Percentiles rank a stretch among this genome's conserved stretches.
Conservation (phyloP, 2,797 vertebrate species). For the Pseudochaenichthys georgianus region DNA sequence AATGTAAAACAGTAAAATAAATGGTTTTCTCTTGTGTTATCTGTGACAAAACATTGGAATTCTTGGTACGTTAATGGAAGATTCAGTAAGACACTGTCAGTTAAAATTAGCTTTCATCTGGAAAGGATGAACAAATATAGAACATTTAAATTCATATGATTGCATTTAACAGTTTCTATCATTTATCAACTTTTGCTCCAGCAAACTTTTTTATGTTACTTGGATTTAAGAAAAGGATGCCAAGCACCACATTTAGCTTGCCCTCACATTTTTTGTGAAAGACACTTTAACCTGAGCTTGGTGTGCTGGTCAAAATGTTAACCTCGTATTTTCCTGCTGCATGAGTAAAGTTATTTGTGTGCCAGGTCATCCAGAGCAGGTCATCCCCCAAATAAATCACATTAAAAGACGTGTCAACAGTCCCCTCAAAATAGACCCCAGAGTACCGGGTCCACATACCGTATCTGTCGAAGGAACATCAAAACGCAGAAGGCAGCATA, state of each 20-base stretch:
- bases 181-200: neutral
- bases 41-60: neutral
- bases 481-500: constrained; percentile 63
- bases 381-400: constrained; percentile 80
- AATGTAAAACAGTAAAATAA: too few relatives aligned
- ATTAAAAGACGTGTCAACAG: constrained; percentile 80
- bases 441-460: constrained; percentile 78
- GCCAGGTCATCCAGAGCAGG: constrained; percentile 72
- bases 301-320: constrained; percentile 49
- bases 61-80: neutral
- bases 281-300: constrained; percentile 16
- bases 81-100: neutral
- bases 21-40: neutral
- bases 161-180: too few relatives aligned
- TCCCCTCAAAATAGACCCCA: constrained; percentile 76
- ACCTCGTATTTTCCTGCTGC: constrained; percentile 60
- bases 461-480: constrained; percentile 70
- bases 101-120: neutral
- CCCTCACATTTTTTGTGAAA: constrained; percentile 12
- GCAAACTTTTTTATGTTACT: neutral
- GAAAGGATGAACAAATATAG: neutral
- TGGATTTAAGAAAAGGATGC: constrained; percentile 3
- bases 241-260: constrained; percentile 1
- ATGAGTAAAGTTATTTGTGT: constrained; percentile 79
- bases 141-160: neutral